Conservation (phyloP, 2,797 vertebrate species). For the Acrocephalus scirpaceus region DNA sequence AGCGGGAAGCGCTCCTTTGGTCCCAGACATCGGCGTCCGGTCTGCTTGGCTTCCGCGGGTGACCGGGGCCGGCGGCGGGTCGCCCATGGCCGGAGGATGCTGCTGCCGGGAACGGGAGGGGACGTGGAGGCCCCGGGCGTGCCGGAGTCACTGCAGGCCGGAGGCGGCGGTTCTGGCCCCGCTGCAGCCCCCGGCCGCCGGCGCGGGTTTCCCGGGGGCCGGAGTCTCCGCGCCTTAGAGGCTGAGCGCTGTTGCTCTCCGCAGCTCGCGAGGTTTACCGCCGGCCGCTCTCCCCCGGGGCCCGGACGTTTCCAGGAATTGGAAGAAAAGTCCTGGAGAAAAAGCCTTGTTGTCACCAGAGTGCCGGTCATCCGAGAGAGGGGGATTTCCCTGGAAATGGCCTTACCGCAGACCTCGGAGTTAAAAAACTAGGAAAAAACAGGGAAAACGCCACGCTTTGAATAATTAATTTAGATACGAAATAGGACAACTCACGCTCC, state of each 20-base stretch:
- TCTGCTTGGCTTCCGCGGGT: background rate
- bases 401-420: background rate
- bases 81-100: background rate
- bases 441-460: background rate
- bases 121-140: background rate
- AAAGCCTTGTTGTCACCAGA: background rate
- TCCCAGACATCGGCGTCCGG: background rate
- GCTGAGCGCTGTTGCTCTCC: background rate
- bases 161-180: background rate
- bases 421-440: background rate
- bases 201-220: no score
- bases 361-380: background rate
- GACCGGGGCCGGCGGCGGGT: background rate
- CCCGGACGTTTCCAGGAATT: background rate
- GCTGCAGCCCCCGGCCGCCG: background rate
- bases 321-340: background rate
- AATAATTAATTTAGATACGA: background rate
- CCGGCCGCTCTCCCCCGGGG: background rate
- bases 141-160: background rate
- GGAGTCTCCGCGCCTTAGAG: background rate
- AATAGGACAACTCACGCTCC: accelerated
- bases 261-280: background rate
- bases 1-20: background rate
- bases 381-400: background rate
- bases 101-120: background rate